A percentile compares a stretch with the other conserved stretches of the same genome.
These are phyloP conservation scores for Percina caprodes DNA, from an alignment of 2,113 vertebrate species.

Conservation along the genomic window DNA sequence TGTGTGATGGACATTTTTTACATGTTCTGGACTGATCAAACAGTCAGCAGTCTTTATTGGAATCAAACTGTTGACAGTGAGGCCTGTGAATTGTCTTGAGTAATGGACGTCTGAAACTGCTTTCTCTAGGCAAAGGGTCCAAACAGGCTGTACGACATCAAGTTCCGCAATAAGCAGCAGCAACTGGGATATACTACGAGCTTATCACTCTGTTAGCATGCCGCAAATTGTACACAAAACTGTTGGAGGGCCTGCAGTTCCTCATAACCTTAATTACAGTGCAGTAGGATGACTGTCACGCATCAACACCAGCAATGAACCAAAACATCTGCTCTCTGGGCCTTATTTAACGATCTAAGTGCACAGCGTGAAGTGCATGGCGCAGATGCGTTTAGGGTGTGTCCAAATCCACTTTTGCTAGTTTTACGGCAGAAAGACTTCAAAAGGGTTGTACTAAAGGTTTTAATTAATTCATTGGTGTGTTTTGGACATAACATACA, in stretches of 20 bases:
- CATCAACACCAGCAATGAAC: neutral
- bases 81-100: neutral
- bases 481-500: too few relatives aligned
- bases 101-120: neutral
- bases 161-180: neutral
- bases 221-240: neutral
- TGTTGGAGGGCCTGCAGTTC: neutral
- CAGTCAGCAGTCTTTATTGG: neutral
- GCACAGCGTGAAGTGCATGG: too few relatives aligned
- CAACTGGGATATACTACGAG: neutral
- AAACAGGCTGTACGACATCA: neutral
- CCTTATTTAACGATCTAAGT: too few relatives aligned
- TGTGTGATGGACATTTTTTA: too few relatives aligned
- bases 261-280: conserved; percentile 23
- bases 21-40: neutral
- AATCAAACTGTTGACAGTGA: neutral
- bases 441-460: too few relatives aligned
- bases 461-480: too few relatives aligned
- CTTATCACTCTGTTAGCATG: neutral
- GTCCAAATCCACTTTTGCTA: too few relatives aligned
- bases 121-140: neutral
- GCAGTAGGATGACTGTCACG: conserved; percentile 6
- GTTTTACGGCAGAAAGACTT: too few relatives aligned
- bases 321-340: conserved; percentile 1
- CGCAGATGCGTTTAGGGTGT: too few relatives aligned